Conservation (phyloP, 2,797 vertebrate genomes). For the Leuciscus waleckii region DNA sequence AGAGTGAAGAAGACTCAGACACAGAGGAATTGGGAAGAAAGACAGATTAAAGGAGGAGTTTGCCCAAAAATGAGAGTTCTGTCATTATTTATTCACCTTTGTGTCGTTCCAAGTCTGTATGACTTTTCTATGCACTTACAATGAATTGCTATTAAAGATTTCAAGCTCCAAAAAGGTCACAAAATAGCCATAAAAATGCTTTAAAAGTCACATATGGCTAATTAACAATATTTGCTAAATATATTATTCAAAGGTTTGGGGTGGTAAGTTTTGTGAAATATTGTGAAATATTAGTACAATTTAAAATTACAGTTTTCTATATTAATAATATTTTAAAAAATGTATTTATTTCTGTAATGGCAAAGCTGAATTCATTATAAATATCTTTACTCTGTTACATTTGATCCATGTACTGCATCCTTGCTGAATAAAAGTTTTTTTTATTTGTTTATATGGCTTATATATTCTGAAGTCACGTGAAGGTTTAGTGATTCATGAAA, state of each 20-base stretch:
- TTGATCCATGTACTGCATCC: not conserved
- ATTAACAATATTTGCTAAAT: not conserved
- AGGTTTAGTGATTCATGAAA: not conserved
- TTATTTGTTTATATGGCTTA: not conserved
- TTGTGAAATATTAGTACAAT: no score
- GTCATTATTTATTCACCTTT: not conserved
- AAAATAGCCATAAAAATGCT: not conserved
- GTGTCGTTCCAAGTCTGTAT: not conserved
- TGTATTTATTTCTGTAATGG: no score
- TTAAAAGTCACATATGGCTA: not conserved
- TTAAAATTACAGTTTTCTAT: no score
- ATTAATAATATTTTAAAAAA: no score
- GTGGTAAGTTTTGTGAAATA: not conserved
- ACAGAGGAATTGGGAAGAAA: not conserved
- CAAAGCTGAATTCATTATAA: no score
- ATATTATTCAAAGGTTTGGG: not conserved
- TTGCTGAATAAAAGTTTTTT: not conserved
- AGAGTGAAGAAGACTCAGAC: not conserved
- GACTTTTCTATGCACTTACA: not conserved
- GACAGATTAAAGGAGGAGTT: not conserved
- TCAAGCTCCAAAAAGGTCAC: not conserved
- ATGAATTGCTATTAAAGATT: not conserved
- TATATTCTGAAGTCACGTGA: no score
- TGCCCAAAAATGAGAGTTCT: not conserved
- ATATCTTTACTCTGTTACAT: not conserved